Conservation (phyloP, 2,113 vertebrate species). For the Cinclus mexicanus region DNA sequence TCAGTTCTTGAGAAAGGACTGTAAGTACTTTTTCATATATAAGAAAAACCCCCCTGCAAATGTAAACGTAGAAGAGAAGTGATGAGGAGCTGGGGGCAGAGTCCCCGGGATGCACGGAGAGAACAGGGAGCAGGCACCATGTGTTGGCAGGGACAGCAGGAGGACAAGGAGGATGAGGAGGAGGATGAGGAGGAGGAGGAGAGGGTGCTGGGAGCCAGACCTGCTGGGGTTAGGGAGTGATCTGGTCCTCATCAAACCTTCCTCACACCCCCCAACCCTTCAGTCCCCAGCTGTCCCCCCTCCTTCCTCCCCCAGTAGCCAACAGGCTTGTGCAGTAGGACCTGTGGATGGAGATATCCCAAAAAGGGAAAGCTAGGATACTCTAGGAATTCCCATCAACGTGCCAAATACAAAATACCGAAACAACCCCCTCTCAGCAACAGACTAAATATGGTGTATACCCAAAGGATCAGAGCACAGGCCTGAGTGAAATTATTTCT, state of each 20-base stretch:
- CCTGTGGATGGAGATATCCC: conserved; percentile 73
- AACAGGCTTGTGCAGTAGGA: conserved; percentile 25
- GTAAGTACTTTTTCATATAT: not conserved
- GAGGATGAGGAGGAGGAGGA: not conserved
- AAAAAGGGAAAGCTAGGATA: conserved; percentile 81
- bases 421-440: conserved; percentile 73
- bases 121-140: not conserved
- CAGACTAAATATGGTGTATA: conserved; percentile 98
- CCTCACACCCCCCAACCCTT: conserved; percentile 5
- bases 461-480: conserved; percentile 47
- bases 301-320: not conserved
- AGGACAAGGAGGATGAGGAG: not conserved
- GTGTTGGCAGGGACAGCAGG: not conserved
- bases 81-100: not conserved
- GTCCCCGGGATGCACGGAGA: not conserved
- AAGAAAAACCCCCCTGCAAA: conserved; percentile 27
- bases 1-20: conserved; percentile 22
- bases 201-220: not conserved
- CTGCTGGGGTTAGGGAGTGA: conserved; percentile 35
- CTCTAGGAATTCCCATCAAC: conserved; percentile 78
- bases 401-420: conserved; percentile 82
- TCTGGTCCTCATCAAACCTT: conserved; percentile 69
- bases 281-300: not conserved
- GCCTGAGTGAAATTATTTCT: conserved; percentile 36
- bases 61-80: conserved; percentile 65